Evolutionary conservation across 1,140 invertebrate species (phyloP).

Genomic region (Danaus plexippus): DNA sequence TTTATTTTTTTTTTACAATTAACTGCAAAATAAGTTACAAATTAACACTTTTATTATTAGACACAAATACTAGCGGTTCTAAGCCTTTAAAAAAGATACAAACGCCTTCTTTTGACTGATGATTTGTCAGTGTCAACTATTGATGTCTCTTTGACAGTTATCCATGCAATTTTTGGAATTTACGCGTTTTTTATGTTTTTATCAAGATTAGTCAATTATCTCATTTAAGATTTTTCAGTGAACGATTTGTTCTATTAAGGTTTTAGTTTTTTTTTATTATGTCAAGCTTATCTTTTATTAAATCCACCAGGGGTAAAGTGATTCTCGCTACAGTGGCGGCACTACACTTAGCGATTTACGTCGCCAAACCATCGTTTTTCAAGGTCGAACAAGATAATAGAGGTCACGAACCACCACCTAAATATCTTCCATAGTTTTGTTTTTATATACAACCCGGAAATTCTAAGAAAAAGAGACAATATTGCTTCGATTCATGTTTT

Average conservation of each 20-base stretch:
- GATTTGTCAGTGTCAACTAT: no score
- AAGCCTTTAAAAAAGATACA: no score
- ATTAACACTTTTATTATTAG: no score
- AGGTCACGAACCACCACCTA: constrained; percentile 36
- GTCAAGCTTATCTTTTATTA: constrained; percentile 43
- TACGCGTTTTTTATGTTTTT: no score
- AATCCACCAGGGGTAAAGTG: constrained; percentile 56
- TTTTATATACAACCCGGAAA: constrained; percentile 24
- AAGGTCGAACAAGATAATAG: constrained; percentile 37
- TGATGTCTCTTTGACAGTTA: no score
- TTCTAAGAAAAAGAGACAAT: constrained; percentile 20
- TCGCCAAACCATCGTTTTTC: constrained; percentile 61
- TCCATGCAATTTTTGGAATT: no score
- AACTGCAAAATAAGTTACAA: no score
- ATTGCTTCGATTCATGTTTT: constrained; percentile 46
- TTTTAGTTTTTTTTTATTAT: constrained; percentile 19
- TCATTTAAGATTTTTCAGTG: no score
- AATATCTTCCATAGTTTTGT: constrained; percentile 46
- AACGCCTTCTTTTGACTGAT: no score
- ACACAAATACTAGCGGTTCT: no score
- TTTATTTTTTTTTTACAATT: no score
- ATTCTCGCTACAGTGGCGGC: constrained; percentile 52
- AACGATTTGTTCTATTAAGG: neutral
- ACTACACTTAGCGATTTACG: constrained; percentile 53
- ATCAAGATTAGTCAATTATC: no score